Percentiles rank a stretch among this genome's conserved stretches.
Conservation (phyloP, 2,797 vertebrate species). For the Sylvia borin region DNA sequence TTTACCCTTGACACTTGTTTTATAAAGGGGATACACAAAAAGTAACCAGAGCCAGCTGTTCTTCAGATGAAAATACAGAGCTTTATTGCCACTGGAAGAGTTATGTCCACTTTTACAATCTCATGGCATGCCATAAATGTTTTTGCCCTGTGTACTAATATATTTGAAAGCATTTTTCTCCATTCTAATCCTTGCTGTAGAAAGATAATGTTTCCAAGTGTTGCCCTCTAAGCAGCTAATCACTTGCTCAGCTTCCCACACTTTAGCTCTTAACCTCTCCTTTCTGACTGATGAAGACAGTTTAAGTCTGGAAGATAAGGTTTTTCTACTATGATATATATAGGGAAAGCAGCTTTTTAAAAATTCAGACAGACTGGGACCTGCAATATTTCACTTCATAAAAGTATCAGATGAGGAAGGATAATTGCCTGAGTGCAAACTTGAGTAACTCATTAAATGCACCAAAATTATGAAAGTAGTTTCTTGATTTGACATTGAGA, state of each 20-base stretch:
- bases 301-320: slow-evolving; percentile 19
- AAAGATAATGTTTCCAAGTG: neutral
- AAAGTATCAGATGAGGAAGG: slow-evolving; percentile 16
- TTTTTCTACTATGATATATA: neutral
- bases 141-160: slow-evolving; percentile 17
- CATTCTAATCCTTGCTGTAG: neutral
- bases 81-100: neutral
- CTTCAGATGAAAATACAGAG: neutral
- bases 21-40: neutral
- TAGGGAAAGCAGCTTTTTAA: neutral
- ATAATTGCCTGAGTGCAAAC: slow-evolving; percentile 38
- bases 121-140: neutral
- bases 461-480: slow-evolving; percentile 25
- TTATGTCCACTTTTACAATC: slow-evolving; percentile 15
- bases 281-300: neutral
- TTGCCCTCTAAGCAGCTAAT: slow-evolving; percentile 15
- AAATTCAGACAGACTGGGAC: neutral
- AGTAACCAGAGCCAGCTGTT: neutral
- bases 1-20: slow-evolving; percentile 31
- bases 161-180: slow-evolving; percentile 15
- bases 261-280: neutral
- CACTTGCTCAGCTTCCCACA: neutral
- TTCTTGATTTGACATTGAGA: slow-evolving; percentile 65
- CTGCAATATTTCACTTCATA: neutral
- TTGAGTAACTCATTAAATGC: slow-evolving; percentile 32